Base-by-base conservation (phyloP, 2,113 vertebrate genomes). In the Gila orcuttii region DNA sequence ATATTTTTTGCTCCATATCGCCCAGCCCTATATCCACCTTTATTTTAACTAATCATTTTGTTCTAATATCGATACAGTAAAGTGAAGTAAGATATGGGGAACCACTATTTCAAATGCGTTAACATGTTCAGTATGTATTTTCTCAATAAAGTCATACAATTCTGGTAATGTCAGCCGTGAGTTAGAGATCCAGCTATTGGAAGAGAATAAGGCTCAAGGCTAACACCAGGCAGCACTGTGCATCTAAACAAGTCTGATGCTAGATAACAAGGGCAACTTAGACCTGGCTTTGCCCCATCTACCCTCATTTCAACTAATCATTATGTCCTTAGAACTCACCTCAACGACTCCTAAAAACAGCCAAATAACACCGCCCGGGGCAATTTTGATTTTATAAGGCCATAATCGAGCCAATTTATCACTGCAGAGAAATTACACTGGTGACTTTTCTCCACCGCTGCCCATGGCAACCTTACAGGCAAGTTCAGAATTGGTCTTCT, bases 331-430 rank as follows among this genome's bases (percentile, higher is more conserved):
- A 59, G 42, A 21, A 78, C n/a, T 25, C 75, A 83, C 75, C 59
- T 83, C 21, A 39, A 75, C 7, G 52, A 68, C 85, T 78, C 80
- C 73, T 42, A 68, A 83, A 78, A 83, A 45, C 71, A 57, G 19
- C 31, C 33, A 33, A 76, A 84, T 60, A 59, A 78, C 57, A 47
- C 36, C 0, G 12, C 81, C 33, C 13, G 7, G n/a, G 60, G 81
- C 76, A 80, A 47, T 88, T 74, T 76, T 15, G 28, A 7, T 78
- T 88, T 86, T 71, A 86, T 66, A 83, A 86, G 66, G 68, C 73
- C 73, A 79, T 60, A 55, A 64, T 60, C n/a, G 39, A 52, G 42
- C 2, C 80, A 74, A 21, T 68, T 86, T 79, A 66, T 36, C 84
- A 73, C 7, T 31, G 80, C 19, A 45, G 25, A 76, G 71, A 86